Evolutionary conservation across 2,888 invertebrate genomes (phyloP).

Genomic region (Ptilodon capucinus): DNA sequence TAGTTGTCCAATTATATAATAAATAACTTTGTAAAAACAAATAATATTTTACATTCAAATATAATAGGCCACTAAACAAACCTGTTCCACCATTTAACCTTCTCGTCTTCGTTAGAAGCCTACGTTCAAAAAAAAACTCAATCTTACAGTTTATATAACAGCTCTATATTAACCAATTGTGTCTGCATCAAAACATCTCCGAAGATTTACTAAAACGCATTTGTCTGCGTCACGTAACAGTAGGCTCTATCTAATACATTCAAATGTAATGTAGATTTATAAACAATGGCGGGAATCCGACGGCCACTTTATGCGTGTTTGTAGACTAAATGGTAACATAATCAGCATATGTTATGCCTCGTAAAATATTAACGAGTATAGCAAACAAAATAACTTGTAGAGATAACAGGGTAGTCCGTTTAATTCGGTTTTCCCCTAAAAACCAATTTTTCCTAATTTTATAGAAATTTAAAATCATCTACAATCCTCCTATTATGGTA

Average conservation of each 20-base stretch:
- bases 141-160: neutral
- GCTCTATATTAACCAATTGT: slow-evolving; percentile 7
- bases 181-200: neutral
- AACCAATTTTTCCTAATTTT: too few species aligned
- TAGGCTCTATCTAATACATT: slow-evolving; percentile 15
- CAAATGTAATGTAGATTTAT: slow-evolving; percentile 28
- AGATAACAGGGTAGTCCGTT: too few species aligned
- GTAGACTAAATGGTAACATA: neutral
- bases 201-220: slow-evolving; percentile 16
- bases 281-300: slow-evolving; percentile 48
- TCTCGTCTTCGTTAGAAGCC: neutral
- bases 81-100: neutral
- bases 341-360: neutral
- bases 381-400: too few species aligned
- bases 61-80: too few species aligned
- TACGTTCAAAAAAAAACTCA: neutral
- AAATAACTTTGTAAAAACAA: too few species aligned
- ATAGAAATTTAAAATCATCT: too few species aligned
- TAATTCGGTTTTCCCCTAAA: too few species aligned
- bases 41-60: too few species aligned
- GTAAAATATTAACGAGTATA: too few species aligned
- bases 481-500: too few species aligned
- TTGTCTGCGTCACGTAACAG: slow-evolving; percentile 26
- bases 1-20: too few species aligned
- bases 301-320: slow-evolving; percentile 11